Conservation (phyloP, 2,888 invertebrate genomes). For the Xestia xanthographa region DNA sequence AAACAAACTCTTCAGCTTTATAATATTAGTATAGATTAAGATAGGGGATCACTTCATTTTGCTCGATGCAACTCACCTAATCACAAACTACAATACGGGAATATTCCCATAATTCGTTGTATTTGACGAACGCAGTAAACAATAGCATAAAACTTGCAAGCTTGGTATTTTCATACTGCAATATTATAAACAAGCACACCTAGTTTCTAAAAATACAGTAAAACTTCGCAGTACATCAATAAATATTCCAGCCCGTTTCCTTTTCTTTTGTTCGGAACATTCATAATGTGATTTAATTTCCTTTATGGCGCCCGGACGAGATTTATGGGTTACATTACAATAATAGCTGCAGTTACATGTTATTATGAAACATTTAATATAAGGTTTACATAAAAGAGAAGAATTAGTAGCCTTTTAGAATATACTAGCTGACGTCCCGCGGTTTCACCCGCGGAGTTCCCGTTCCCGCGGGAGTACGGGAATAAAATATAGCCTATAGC, state of each 20-base stretch:
- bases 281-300: conserved; percentile 47
- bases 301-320: conserved; percentile 2
- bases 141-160: background rate
- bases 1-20: too few relatives aligned
- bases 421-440: too few relatives aligned
- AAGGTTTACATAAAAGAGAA: background rate
- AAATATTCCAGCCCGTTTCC: conserved; percentile 13
- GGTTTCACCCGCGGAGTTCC: too few relatives aligned
- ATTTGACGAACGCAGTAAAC: background rate
- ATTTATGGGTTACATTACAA: conserved; percentile 44
- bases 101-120: background rate
- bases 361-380: conserved; percentile 1
- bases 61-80: background rate
- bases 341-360: conserved; percentile 20
- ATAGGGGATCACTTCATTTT: background rate
- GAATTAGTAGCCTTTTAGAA: background rate
- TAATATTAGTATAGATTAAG: too few relatives aligned
- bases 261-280: conserved; percentile 42
- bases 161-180: background rate
- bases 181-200: background rate
- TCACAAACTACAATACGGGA: background rate
- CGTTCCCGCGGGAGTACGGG: too few relatives aligned
- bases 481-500: too few relatives aligned
- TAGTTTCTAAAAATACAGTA: conserved; percentile 14
- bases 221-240: background rate